These are phyloP conservation scores for Parnassius glacialis DNA, from an alignment of 2,888 invertebrate species.

Conservation along the genomic window DNA sequence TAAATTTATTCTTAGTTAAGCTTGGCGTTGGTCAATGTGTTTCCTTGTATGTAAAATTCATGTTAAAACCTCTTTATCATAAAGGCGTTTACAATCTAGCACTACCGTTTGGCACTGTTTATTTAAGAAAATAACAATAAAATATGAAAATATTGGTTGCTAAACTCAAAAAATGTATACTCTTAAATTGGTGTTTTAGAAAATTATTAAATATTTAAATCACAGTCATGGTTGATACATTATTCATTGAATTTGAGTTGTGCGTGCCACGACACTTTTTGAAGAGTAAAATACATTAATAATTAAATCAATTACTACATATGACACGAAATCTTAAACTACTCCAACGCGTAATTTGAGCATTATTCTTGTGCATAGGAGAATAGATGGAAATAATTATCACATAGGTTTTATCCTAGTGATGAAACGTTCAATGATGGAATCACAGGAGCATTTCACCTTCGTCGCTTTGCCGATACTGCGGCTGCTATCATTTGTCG, in stretches of 20 bases:
- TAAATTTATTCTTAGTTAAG: slow-evolving; percentile 35
- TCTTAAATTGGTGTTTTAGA: slow-evolving; percentile 51
- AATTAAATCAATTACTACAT: slow-evolving; percentile 66
- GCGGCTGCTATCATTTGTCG: slow-evolving; percentile 94
- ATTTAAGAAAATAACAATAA: slow-evolving; percentile 60
- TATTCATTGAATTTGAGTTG: slow-evolving; percentile 54
- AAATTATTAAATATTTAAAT: slow-evolving; percentile 64
- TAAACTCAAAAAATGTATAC: slow-evolving; percentile 47
- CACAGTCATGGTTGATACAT: slow-evolving; percentile 72
- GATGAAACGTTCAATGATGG: slow-evolving; percentile 51
- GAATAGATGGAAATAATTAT: slow-evolving; percentile 68
- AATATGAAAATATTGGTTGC: slow-evolving; percentile 46
- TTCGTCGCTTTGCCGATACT: slow-evolving; percentile 86
- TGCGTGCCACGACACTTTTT: slow-evolving; percentile 69
- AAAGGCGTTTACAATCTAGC: slow-evolving; percentile 74
- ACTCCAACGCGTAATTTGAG: slow-evolving; percentile 77
- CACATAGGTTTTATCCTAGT: slow-evolving; percentile 65
- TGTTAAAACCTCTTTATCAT: slow-evolving; percentile 64
- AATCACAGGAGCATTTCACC: slow-evolving; percentile 76
- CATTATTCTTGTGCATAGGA: slow-evolving; percentile 77
- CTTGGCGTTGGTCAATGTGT: slow-evolving; percentile 67
- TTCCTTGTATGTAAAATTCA: slow-evolving; percentile 50
- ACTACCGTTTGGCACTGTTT: slow-evolving; percentile 78
- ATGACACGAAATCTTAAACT: slow-evolving; percentile 79
- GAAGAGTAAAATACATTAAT: slow-evolving; percentile 57